A percentile compares a stretch with the other conserved stretches of the same genome.
phyloP scores from a whole-genome alignment of 2,797 vertebrate species.

The Potorous gilbertii region DNA sequence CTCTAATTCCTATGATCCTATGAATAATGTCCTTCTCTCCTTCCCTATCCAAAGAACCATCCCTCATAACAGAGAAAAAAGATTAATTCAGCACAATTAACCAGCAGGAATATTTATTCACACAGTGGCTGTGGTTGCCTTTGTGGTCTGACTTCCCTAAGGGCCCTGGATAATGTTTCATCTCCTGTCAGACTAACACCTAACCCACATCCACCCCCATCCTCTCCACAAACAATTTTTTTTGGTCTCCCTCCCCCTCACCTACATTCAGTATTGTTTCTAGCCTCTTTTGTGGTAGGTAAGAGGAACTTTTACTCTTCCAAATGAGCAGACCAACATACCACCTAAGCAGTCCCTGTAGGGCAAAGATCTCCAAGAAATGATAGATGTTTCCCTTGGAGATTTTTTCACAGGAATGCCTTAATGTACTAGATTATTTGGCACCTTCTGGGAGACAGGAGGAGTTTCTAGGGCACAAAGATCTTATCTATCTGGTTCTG shows the following conservation, averaged over 20 bases:
- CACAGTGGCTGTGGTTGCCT: not conserved
- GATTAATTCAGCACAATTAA: not conserved
- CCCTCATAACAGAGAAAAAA: not conserved
- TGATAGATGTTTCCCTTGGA: not conserved
- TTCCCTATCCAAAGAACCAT: not conserved
- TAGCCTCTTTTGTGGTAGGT: not conserved
- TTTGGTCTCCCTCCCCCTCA: not conserved
- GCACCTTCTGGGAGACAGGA: not conserved
- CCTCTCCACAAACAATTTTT: not conserved
- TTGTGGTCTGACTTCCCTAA: not conserved
- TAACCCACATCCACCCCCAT: not conserved
- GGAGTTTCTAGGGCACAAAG: not conserved
- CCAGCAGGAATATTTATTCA: not conserved
- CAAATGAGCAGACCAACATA: not conserved
- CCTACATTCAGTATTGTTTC: not conserved
- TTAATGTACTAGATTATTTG: not conserved
- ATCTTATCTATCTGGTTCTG: not conserved
- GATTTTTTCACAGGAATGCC: not conserved
- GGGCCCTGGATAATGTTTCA: not conserved
- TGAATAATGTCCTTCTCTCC: not conserved
- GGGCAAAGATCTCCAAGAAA: not conserved
- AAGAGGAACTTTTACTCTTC: not conserved
- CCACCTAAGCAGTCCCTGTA: not conserved
- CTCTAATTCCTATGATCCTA: not conserved
- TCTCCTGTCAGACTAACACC: not conserved